These are phyloP conservation scores for Condylura cristata DNA, from an alignment of 2,113 vertebrate genomes.

Conservation along the genomic window DNA sequence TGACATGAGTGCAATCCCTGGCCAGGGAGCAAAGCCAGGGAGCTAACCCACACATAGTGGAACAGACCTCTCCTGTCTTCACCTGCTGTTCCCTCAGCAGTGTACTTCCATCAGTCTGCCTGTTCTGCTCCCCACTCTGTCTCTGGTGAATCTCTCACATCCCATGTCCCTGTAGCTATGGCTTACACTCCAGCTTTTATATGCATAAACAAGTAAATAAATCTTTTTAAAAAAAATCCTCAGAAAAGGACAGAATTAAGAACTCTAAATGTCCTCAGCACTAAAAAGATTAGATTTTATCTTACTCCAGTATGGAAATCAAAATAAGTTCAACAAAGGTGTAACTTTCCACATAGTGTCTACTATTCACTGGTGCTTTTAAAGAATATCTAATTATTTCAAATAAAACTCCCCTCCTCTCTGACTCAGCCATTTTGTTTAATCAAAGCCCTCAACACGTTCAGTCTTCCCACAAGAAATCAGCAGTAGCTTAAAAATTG, in stretches of 20 bases:
- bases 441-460: neutral
- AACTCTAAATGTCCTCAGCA: neutral
- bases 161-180: no score
- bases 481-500: neutral
- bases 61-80: no score
- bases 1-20: no score
- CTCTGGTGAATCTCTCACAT: no score
- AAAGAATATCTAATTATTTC: neutral
- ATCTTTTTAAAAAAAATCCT: neutral
- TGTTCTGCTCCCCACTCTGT: no score
- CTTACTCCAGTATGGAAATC: neutral
- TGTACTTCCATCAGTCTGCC: no score
- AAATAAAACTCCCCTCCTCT: neutral
- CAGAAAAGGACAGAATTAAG: neutral
- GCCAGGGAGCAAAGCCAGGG: no score
- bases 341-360: neutral
- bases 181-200: no score
- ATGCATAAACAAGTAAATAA: no score
- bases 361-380: neutral
- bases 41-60: no score
- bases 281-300: neutral
- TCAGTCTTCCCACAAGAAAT: neutral
- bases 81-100: no score
- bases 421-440: neutral
- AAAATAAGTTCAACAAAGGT: constrained; percentile 1